A percentile compares a stretch with the other conserved stretches of the same genome.
phyloP scores from a whole-genome alignment of 1,140 invertebrate genomes.

The Lepidotrigona ventralis region DNA sequence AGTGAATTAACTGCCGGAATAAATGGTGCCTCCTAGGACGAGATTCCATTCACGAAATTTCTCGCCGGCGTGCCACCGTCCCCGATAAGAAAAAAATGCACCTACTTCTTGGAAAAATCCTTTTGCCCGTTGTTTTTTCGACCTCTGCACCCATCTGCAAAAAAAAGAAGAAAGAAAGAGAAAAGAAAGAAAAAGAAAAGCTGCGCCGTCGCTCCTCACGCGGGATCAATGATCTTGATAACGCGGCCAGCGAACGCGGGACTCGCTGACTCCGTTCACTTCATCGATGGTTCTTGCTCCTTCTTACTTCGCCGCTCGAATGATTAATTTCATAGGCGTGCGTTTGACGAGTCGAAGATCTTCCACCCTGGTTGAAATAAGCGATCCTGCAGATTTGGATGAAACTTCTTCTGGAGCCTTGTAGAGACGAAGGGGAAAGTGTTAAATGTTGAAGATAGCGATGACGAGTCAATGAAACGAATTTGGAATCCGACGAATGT shows the following conservation, averaged over 20 bases:
- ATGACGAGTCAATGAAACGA: neutral
- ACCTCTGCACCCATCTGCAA: neutral
- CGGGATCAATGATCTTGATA: slow-evolving; percentile 50
- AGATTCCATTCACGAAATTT: slow-evolving; percentile 69
- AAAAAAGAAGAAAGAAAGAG: neutral
- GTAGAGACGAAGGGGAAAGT: neutral
- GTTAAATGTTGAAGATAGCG: neutral
- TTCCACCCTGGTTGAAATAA: neutral
- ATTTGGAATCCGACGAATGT: neutral
- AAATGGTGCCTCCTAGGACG: slow-evolving; percentile 67
- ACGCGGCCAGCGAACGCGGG: slow-evolving; percentile 27
- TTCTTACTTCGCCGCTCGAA: neutral
- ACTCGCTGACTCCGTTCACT: slow-evolving; percentile 13
- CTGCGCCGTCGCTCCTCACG: slow-evolving; percentile 15
- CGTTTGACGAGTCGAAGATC: slow-evolving; percentile 11
- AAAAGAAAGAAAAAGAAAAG: too few species aligned
- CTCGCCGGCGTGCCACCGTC: slow-evolving; percentile 36
- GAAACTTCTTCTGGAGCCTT: neutral
- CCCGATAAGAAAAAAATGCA: slow-evolving; percentile 49
- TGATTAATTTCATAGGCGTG: slow-evolving; percentile 39
- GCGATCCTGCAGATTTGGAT: neutral
- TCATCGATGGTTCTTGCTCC: neutral
- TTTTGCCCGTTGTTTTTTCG: slow-evolving; percentile 19
- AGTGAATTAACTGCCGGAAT: slow-evolving; percentile 69
- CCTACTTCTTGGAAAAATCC: slow-evolving; percentile 45